These are phyloP conservation scores for Lampris incognitus DNA, from an alignment of 2,113 vertebrate genomes.

Conservation along the genomic window DNA sequence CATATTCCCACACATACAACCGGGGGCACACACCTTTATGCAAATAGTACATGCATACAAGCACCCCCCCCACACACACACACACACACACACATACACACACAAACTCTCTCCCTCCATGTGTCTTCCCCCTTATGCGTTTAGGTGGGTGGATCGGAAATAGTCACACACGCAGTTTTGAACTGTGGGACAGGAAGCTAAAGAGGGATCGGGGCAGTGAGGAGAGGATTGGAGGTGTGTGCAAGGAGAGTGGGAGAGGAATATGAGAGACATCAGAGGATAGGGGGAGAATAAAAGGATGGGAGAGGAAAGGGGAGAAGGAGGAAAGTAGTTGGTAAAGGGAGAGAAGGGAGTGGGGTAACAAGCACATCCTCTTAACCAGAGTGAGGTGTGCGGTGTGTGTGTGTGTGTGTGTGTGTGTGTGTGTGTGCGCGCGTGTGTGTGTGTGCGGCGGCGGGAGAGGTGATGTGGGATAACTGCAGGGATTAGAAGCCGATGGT, in stretches of 20 bases:
- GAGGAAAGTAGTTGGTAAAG: background rate
- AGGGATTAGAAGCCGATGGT: slow-evolving; percentile 12
- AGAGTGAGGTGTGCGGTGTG: slow-evolving; percentile 34
- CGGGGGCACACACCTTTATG: too few relatives aligned
- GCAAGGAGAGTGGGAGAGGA: background rate
- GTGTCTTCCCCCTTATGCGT: slow-evolving; percentile 3
- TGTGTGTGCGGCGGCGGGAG: too few relatives aligned
- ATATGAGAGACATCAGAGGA: background rate
- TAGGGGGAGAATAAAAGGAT: background rate
- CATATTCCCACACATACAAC: background rate
- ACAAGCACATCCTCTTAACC: slow-evolving; percentile 16
- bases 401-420: slow-evolving; percentile 13
- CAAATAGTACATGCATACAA: background rate
- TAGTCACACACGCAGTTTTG: slow-evolving; percentile 35
- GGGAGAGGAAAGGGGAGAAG: background rate
- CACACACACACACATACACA: slow-evolving; percentile 8
- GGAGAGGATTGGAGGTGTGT: background rate
- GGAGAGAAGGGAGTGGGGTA: slow-evolving; percentile 7
- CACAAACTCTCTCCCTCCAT: slow-evolving; percentile 34
- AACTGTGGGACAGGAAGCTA: slow-evolving; percentile 12
- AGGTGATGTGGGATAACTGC: too few relatives aligned
- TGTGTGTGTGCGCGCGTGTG: too few relatives aligned
- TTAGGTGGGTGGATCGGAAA: slow-evolving; percentile 37
- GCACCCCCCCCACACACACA: background rate
- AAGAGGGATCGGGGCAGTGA: background rate